Conservation (phyloP, 2,888 invertebrate species). For the Coenonympha arcania region DNA sequence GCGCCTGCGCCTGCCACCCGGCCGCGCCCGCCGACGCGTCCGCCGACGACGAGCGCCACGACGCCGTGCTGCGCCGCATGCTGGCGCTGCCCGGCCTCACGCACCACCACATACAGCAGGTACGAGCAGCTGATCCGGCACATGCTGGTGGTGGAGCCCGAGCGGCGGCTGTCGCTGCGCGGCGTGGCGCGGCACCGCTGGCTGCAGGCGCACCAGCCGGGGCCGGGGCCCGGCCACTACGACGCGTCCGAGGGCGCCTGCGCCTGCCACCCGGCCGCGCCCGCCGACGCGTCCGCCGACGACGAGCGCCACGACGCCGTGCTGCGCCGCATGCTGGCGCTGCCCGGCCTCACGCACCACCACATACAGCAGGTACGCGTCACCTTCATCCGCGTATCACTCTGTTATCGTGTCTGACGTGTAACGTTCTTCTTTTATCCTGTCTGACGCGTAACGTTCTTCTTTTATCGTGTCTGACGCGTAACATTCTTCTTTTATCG, state of each 20-base stretch:
- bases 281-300: conserved; percentile 18
- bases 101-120: conserved; percentile 79
- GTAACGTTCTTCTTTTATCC: not conserved
- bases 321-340: conserved; percentile 85
- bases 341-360: conserved; percentile 83
- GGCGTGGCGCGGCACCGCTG: conserved; percentile 91
- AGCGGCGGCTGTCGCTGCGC: conserved; percentile 83
- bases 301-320: conserved; percentile 72
- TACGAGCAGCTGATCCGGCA: conserved; percentile 88
- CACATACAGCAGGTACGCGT: conserved; percentile 76
- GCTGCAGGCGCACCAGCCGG: conserved; percentile 73
- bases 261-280: conserved; percentile 40
- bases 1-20: conserved; percentile 50
- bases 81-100: conserved; percentile 84
- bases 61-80: conserved; percentile 87
- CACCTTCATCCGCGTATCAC: too few relatives aligned
- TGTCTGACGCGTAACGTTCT: not conserved
- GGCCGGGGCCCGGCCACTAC: conserved; percentile 33
- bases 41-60: conserved; percentile 36
- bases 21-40: conserved; percentile 17
- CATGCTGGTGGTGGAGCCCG: conserved; percentile 94
- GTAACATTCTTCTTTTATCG: too few relatives aligned
- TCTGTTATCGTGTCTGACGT: not conserved
- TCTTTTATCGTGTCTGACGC: too few relatives aligned
- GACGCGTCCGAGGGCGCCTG: conserved; percentile 50